These are phyloP conservation scores for Stenotaenia linearis DNA, from an alignment of 2,888 invertebrate species.

Conservation along the genomic window DNA sequence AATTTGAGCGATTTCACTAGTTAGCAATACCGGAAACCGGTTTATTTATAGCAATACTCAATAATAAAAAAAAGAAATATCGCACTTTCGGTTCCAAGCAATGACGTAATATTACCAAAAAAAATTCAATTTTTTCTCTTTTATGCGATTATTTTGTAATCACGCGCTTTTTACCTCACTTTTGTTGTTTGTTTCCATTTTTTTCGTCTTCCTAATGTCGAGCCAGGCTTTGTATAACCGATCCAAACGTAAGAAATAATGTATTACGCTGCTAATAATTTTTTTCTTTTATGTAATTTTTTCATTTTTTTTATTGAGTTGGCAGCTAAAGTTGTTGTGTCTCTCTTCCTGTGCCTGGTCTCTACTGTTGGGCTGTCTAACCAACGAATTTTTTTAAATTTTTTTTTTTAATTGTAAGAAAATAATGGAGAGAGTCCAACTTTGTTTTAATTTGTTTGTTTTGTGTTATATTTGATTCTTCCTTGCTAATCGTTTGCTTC, in stretches of 20 bases:
- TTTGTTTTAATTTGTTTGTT: no score
- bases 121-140: neutral
- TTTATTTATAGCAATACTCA: neutral
- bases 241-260: neutral
- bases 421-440: no score
- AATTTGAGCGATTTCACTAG: neutral
- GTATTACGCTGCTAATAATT: neutral
- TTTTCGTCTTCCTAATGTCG: neutral
- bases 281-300: neutral
- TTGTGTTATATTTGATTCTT: neutral
- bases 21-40: neutral
- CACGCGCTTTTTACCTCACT: neutral
- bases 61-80: neutral
- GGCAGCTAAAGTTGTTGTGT: neutral
- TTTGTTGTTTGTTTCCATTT: neutral
- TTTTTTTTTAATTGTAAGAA: no score
- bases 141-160: neutral
- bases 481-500: neutral
- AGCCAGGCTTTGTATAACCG: neutral
- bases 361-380: neutral
- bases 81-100: neutral
- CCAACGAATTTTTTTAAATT: neutral
- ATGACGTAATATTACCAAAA: neutral
- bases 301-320: neutral
- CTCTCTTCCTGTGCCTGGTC: neutral